phyloP scores from a whole-genome alignment of 2,113 vertebrate genomes.

The Gymnobelideus leadbeateri region DNA sequence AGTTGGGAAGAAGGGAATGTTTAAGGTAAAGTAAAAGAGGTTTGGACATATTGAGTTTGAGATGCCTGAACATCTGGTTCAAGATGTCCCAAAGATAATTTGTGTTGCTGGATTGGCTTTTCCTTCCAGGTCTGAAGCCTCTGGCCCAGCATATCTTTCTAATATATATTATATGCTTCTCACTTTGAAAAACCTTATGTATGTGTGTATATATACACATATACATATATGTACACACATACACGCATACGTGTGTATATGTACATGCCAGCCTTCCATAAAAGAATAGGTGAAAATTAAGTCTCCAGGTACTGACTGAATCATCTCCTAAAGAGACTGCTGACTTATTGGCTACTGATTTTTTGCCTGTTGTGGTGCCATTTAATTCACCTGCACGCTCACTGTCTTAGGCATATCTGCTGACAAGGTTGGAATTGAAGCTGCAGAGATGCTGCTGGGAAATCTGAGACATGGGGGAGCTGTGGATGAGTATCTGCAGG shows the following conservation, averaged over 20 bases:
- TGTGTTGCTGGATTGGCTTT: background rate
- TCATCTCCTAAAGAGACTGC: background rate
- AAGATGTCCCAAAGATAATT: background rate
- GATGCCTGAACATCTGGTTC: background rate
- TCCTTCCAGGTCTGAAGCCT: background rate
- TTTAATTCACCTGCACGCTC: constrained; percentile 6
- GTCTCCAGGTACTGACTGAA: background rate
- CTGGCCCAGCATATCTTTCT: background rate
- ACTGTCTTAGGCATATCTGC: constrained; percentile 89
- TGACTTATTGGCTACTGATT: background rate
- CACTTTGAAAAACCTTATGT: background rate
- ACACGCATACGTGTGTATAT: no score
- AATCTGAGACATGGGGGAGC: constrained; percentile 96
- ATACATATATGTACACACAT: no score
- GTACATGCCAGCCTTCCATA: background rate
- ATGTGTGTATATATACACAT: no score
- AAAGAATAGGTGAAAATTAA: background rate
- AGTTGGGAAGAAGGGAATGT: background rate
- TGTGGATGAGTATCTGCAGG: constrained; percentile 97
- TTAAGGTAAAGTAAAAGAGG: background rate
- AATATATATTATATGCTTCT: background rate
- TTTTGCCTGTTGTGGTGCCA: constrained; percentile 1
- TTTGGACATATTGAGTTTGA: background rate
- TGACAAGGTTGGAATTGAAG: constrained; percentile 95
- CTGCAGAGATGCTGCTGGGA: constrained; percentile 94